Base-by-base conservation (phyloP, 2,113 vertebrate genomes). In the Leptocoma aspasia region DNA sequence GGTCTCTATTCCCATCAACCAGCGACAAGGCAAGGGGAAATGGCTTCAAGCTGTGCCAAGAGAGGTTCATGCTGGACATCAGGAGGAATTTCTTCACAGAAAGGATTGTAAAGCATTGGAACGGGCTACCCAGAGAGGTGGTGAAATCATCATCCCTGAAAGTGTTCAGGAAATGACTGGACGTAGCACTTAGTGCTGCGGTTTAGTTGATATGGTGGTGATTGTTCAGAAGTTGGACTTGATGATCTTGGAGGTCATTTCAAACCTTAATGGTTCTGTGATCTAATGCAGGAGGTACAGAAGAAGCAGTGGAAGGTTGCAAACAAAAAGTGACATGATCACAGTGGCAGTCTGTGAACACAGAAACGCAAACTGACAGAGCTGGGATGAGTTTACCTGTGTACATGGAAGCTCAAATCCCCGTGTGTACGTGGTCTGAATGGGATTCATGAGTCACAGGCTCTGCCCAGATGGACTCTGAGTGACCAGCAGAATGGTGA, bases 1-100 rank as follows among this genome's bases (percentile, higher is more conserved):
- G 0, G 15, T 18, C 41, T 82, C 70, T 82, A 22, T 21, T 76
- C 14, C 17, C 30, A 69, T 21, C 21, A 54, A 23, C 17, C 21
- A 47, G 26, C 0, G 6, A 47, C 30, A 61, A 14, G 13, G 26
- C 9, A 42, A 61, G 77, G 20, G 7, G 14, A 82, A 61, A 49
- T 33, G 10, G 21, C 18, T 47, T 69, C 31, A 49, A 14, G 27
- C 22, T 63, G 15, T 28, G 31, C 17, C 15, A 42, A 56, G 17
- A 30, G 18, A 56, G 31, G 18, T 37, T 77, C 41, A 37, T 0
- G 0, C 1, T 63, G 5, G 15, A 70, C 10, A 33, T 56, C 12
- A 77, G 13, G 7, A 77, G 33, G 18, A 77, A 63, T 77, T 56
- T 49, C 22, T 42, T 42, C 44, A 49, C 15, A 15, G 21, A 37